Conservation (phyloP, 2,888 invertebrate species). For the Melieria omissa region DNA sequence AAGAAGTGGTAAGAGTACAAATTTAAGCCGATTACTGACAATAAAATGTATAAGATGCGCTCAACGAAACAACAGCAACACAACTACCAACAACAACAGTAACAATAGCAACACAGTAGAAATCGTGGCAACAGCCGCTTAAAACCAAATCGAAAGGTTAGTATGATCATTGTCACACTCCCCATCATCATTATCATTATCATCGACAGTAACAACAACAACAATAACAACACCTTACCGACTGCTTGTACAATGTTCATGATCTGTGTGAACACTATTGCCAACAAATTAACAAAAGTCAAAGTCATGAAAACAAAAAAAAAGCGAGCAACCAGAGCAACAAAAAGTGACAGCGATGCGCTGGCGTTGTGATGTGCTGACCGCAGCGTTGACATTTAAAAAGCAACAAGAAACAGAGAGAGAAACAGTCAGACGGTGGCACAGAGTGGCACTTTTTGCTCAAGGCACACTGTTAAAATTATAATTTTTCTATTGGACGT, state of each 20-base stretch:
- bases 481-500: not conserved
- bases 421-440: no score
- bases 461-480: not conserved
- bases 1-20: not conserved
- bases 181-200: no score
- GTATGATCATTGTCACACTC: constrained; percentile 37
- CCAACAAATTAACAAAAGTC: constrained; percentile 63
- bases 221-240: no score
- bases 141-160: constrained; percentile 28
- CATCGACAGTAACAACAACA: no score
- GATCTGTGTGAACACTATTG: constrained; percentile 48
- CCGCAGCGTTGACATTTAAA: constrained; percentile 16
- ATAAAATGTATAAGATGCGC: constrained; percentile 23
- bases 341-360: not conserved
- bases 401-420: not conserved
- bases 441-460: no score
- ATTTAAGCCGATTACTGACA: constrained; percentile 19
- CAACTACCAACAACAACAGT: constrained; percentile 16
- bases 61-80: constrained; percentile 12
- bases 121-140: no score
- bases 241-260: no score
- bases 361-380: not conserved
- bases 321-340: not conserved
- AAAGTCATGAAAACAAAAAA: constrained; percentile 37
- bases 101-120: not conserved